These are phyloP conservation scores for Listrodromus nycthemerus DNA, from an alignment of 2,888 invertebrate genomes.

Conservation along the genomic window DNA sequence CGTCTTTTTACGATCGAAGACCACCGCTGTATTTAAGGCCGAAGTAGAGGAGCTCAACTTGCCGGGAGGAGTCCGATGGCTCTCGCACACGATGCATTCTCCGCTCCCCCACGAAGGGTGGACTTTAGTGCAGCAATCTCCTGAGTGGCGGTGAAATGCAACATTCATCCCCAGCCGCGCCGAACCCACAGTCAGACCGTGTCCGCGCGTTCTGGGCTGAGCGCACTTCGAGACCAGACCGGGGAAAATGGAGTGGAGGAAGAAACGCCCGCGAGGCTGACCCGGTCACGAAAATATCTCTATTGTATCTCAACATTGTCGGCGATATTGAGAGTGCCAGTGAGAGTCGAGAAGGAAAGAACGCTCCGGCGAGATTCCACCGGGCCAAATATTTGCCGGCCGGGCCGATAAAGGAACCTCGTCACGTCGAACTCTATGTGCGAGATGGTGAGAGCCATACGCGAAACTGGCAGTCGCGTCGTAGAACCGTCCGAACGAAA, in stretches of 20 bases:
- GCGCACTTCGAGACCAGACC: slow-evolving; percentile 46
- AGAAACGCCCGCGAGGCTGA: slow-evolving; percentile 36
- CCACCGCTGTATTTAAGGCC: slow-evolving; percentile 59
- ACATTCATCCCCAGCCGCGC: slow-evolving; percentile 74
- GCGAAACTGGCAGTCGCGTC: slow-evolving; percentile 13
- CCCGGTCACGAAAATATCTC: slow-evolving; percentile 59
- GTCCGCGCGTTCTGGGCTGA: slow-evolving; percentile 17
- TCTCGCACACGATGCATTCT: slow-evolving; percentile 47
- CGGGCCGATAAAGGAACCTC: slow-evolving; percentile 18
- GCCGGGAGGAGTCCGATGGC: slow-evolving; percentile 6
- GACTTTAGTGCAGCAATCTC: slow-evolving; percentile 79
- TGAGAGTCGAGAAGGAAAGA: not conserved
- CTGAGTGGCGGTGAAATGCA: slow-evolving; percentile 78
- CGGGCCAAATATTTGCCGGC: slow-evolving; percentile 44
- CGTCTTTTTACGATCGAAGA: slow-evolving; percentile 67
- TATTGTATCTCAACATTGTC: slow-evolving; percentile 54
- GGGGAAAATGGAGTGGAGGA: slow-evolving; percentile 23
- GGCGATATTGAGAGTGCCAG: slow-evolving; percentile 44
- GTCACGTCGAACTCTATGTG: slow-evolving; percentile 1
- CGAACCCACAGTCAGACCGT: slow-evolving; percentile 43
- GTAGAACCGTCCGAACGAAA: not conserved
- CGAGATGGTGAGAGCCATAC: not conserved
- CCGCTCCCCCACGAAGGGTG: slow-evolving; percentile 46
- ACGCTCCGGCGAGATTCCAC: slow-evolving; percentile 3
- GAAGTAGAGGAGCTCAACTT: slow-evolving; percentile 25